Evolutionary conservation across 2,113 vertebrate species (phyloP).

Genomic region (Conger conger): DNA sequence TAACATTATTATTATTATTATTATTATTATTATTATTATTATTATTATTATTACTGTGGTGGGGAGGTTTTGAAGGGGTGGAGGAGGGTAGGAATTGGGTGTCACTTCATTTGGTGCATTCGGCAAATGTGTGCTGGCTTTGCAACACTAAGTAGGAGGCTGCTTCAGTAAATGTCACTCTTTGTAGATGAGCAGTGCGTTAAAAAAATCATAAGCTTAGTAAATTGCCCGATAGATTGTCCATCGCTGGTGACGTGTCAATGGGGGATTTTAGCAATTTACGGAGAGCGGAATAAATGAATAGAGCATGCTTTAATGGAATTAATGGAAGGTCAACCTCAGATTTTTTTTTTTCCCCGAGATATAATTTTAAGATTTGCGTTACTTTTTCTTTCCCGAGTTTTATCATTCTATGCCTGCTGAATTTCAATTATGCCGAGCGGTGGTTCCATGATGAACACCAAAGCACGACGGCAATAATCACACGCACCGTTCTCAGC

Average conservation of each 20-base stretch:
- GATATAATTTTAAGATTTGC: constrained; percentile 12
- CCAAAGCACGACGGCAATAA: constrained; percentile 36
- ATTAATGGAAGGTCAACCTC: constrained; percentile 2
- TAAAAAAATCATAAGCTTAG: not conserved
- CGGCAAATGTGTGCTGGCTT: not conserved
- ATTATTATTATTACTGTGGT: no score
- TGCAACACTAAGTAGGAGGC: not conserved
- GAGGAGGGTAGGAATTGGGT: no score
- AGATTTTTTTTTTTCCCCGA: not conserved
- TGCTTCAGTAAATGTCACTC: not conserved
- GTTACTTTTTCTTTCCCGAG: not conserved
- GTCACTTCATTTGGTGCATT: no score
- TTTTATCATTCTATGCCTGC: constrained; percentile 7
- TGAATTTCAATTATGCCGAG: constrained; percentile 41
- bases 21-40: no score
- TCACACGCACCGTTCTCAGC: constrained; percentile 23
- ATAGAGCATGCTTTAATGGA: not conserved
- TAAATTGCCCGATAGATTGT: not conserved
- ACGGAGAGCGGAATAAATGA: not conserved
- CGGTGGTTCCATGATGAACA: constrained; percentile 42
- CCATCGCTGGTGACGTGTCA: not conserved
- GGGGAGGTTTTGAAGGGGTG: no score
- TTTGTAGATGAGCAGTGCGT: not conserved
- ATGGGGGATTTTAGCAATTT: not conserved
- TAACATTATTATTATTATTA: no score